Evolutionary conservation across 2,888 invertebrate genomes (phyloP).

Genomic region (Pollenia griseotomentosa): DNA sequence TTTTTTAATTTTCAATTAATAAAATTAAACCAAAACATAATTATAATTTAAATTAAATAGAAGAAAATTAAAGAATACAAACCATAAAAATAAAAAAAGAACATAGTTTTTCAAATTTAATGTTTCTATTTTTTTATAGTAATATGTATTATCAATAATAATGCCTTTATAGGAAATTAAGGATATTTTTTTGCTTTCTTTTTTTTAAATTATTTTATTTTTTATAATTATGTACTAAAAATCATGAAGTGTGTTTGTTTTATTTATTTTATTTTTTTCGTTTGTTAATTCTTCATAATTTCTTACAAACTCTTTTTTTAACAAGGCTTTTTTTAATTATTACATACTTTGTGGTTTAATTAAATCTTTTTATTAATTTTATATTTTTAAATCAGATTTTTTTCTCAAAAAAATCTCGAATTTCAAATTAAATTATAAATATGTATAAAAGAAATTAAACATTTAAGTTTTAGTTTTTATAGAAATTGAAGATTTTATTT

Average conservation of each 20-base stretch:
- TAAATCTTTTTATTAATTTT: constrained; percentile 21
- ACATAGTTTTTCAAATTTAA: constrained; percentile 44
- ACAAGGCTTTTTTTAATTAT: constrained; percentile 73
- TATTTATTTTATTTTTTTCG: constrained; percentile 46
- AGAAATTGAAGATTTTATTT: constrained; percentile 48
- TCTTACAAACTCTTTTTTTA: constrained; percentile 75
- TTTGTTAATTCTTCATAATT: constrained; percentile 74
- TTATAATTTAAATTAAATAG: constrained; percentile 66
- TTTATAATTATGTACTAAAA: constrained; percentile 55
- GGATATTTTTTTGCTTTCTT: constrained; percentile 36
- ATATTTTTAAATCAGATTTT: constrained; percentile 19
- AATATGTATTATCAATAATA: constrained; percentile 54
- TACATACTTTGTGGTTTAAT: constrained; percentile 40
- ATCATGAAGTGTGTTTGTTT: constrained; percentile 45
- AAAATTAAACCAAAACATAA: constrained; percentile 78
- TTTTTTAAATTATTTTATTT: constrained; percentile 32
- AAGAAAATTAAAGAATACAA: constrained; percentile 29
- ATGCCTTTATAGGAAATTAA: constrained; percentile 57
- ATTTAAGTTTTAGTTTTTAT: constrained; percentile 26
- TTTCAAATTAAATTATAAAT: constrained; percentile 34
- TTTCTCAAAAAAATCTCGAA: constrained; percentile 28
- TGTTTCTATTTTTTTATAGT: constrained; percentile 45
- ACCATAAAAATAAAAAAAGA: constrained; percentile 33
- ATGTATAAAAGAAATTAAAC: neutral
- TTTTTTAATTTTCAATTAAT: constrained; percentile 78